Evolutionary conservation across 2,113 vertebrate genomes (phyloP), one percentile per base, ranked within the genome.

Genomic region (Sander vitreus): DNA sequence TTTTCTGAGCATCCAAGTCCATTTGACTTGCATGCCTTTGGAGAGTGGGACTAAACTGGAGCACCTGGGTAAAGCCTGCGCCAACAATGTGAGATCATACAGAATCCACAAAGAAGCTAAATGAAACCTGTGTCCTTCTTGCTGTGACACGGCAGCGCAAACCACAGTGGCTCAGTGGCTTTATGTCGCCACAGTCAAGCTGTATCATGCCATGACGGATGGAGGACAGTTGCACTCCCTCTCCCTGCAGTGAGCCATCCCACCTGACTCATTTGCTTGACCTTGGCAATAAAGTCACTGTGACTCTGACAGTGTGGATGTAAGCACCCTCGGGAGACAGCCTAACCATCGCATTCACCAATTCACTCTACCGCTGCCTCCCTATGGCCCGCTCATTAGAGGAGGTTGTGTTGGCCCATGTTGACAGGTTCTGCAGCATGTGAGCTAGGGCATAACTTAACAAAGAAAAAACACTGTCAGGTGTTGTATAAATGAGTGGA

Each of bases 221-320:
- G 77, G 86, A 88, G 83, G 89, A 86, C 88, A 65, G 83, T 85
- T 59, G 76, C 59, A 13, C 53, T 74, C 47, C 25, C 65, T 81
- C 81, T 76, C 80, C 63, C 81, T 27, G 78, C 89, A 78, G 84
- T 78, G 84, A 90, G 90, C 82, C 77, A 54, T 88, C 88, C 87
- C 89, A 90, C 88, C 91, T 91, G 90, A 92, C 90, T 92, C 89
- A 93, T 91, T 94, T 87, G 84, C 86, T 85, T 91, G 92, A 94
- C 93, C 91, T 94, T 91, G 91, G 82, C 85, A 79, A 83, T n/a
- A 55, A 80, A 88, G 90, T 90, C 85, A 74, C 74, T 39, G 79
- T 90, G 90, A 85, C 84, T 90, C 84, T 67, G 80, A 65, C 50
- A 47, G 76, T 83, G 88, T 92, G 83, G 81, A 88, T 83, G 78